Evolutionary conservation across 2,888 invertebrate species (phyloP), one percentile per base, ranked within the genome.

Genomic region (Blera fallax): DNA sequence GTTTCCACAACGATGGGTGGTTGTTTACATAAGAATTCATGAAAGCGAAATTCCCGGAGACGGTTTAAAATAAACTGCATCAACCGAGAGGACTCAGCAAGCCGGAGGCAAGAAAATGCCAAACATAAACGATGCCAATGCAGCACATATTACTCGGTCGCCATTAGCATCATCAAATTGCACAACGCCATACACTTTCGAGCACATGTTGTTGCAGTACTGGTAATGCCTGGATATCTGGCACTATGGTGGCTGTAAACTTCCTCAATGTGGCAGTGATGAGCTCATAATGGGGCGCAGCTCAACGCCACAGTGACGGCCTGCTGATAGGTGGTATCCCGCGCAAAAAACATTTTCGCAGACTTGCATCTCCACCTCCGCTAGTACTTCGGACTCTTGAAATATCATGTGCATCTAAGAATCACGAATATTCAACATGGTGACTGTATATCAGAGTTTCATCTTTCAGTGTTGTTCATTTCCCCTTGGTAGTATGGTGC

Each of bases 241-340:
- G 45, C 56, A 24, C 45, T 56, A 48, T 43, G 60, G 27, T 60
- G 45, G 60, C 50, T 43, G 52, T 60, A 52, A 70, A 78, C 78
- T 70, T 78, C 78, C 69, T 70, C 78, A 78, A 62, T 62, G 24
- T 70, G 62, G 78, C 70, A 70, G 54, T 70, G 70, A 62, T 78
- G 78, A 69, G 67, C 58, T 77, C 67, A 60, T 69, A 77, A 62
- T 69, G 70, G 69, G 24, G 54, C 24, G 4, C 52, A 69, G 52
- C 37, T 58, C 50, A 60, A 43, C 32, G 40, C 54, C 74, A 52
- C 27, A 65, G 14, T 62, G 56, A 70, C 27, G 34, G 69, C 43
- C 32, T 56, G 69, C 62, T 79, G 70, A 70, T 56, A 72, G 79
- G 70, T 79, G 79, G 54, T 72, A 64, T 79, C 29, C 48, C 62